These are phyloP conservation scores for Leptinotarsa haldemani DNA, from an alignment of 2,888 invertebrate genomes.

Conservation along the genomic window DNA sequence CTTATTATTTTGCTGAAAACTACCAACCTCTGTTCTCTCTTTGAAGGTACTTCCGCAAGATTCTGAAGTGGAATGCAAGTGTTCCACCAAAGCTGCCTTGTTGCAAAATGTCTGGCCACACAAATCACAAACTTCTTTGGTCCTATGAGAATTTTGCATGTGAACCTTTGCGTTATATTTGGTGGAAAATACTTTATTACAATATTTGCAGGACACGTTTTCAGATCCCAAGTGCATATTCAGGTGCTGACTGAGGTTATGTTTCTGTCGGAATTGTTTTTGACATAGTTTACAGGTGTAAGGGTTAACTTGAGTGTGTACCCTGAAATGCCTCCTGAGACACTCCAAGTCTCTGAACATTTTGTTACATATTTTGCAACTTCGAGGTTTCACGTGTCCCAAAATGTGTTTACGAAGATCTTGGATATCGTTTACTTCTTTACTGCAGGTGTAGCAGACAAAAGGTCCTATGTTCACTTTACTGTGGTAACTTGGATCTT, in stretches of 20 bases:
- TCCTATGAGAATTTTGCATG: constrained; percentile 28
- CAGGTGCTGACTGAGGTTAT: constrained; percentile 36
- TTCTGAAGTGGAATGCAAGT: constrained; percentile 19
- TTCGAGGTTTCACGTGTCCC: constrained; percentile 27
- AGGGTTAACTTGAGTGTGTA: constrained; percentile 40
- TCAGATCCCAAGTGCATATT: constrained; percentile 25
- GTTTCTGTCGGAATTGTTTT: constrained; percentile 38
- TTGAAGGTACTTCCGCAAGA: constrained; percentile 16
- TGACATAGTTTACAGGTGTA: constrained; percentile 37
- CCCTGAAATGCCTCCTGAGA: constrained; percentile 33
- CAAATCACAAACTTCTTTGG: constrained; percentile 29
- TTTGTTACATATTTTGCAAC: constrained; percentile 39
- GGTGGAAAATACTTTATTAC: constrained; percentile 38
- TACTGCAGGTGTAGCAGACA: constrained; percentile 36
- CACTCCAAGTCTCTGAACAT: constrained; percentile 32
- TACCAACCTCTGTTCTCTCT: constrained; percentile 20
- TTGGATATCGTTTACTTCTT: constrained; percentile 23
- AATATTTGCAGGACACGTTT: constrained; percentile 33
- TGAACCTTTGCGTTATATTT: constrained; percentile 42
- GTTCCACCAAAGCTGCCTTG: constrained; percentile 26
- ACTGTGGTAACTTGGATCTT: constrained; percentile 34
- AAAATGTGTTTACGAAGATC: constrained; percentile 37
- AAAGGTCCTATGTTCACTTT: constrained; percentile 29
- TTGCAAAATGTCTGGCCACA: constrained; percentile 27
- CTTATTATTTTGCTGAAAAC: neutral